Evolutionary conservation across 2,888 invertebrate species (phyloP), one percentile per base, ranked within the genome.

Genomic region (Pristionchus arcanus): DNA sequence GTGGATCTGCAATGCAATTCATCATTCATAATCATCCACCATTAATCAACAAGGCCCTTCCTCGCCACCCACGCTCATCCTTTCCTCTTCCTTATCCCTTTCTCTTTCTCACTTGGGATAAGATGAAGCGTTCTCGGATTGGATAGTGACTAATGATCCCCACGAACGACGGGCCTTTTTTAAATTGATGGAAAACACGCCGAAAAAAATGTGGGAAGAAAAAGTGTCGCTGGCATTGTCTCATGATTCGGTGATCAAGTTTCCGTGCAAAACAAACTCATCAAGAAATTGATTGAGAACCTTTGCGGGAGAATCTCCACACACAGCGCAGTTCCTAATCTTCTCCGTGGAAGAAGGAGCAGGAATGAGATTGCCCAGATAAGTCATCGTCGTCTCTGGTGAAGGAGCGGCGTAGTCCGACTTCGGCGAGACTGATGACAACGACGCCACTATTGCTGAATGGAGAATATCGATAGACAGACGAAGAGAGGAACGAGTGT

Each of bases 271-370:
- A 63, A 63, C 63, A 63, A 63, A 63, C 63, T n/a, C 63, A 9
- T 4, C 21, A 55, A 49, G 42, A 49, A 49, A 37, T n/a, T 37
- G 37, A 81, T 81, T n/a, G 2, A 19, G 83, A 81, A 94, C 92
- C 91, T 94, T 94, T 0, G 94, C 94, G 0, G 94, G 94, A 16
- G 92, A 91, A 88, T 94, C 94, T 31, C 93, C 93, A 89, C 94
- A 94, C 42, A 94, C 94, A 11, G 94, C 94, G 87, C 94, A 94
- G 7, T 87, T 81, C 86, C 93, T 71, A 34, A 68, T 37, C 49
- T 68, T 66, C 87, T 42, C 87, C 1, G 59, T 59, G 21, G 59
- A 34, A 9, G 84, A 31, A 13, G 49, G 55, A 31, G 81, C 49
- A 4, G 49, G 31, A 21, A 71, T 13, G 42, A 74, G 21, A 21